Conservation (phyloP, 2,888 invertebrate genomes). For the Eulithis testata region DNA sequence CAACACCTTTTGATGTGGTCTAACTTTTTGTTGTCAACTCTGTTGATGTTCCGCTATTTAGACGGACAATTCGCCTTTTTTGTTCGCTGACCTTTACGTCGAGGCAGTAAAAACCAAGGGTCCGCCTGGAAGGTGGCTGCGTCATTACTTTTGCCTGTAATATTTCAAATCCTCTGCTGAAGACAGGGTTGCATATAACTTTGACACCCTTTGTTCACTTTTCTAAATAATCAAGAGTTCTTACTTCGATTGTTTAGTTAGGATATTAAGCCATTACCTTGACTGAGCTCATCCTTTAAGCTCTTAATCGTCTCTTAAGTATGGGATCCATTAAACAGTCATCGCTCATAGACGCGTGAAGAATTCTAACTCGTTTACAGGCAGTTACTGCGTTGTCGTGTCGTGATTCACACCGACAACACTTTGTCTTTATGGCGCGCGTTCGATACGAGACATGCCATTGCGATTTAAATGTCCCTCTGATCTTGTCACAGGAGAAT, state of each 20-base stretch:
- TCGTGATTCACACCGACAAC: constrained; percentile 50
- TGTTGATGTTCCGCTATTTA: constrained; percentile 34
- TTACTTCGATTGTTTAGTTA: background rate
- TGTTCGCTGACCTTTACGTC: constrained; percentile 36
- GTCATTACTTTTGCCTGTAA: constrained; percentile 14
- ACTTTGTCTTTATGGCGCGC: constrained; percentile 32
- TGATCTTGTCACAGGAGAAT: background rate
- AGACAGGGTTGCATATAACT: background rate
- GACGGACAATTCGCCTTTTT: constrained; percentile 29
- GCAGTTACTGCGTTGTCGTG: constrained; percentile 42
- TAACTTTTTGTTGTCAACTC: constrained; percentile 33
- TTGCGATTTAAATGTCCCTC: constrained; percentile 17
- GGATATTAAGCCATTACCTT: background rate
- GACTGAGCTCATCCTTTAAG: constrained; percentile 13
- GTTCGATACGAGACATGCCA: constrained; percentile 19
- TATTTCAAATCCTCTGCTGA: background rate
- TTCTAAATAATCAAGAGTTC: background rate
- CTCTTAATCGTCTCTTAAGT: constrained; percentile 52
- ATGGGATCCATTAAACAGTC: constrained; percentile 52
- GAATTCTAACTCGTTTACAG: constrained; percentile 49
- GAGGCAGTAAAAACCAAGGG: constrained; percentile 26
- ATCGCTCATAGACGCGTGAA: constrained; percentile 44
- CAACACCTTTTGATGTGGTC: constrained; percentile 27
- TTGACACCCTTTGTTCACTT: background rate
- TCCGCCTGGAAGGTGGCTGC: constrained; percentile 22